phyloP scores from a whole-genome alignment of 1,140 invertebrate genomes.

The Thaumatotibia leucotreta region DNA sequence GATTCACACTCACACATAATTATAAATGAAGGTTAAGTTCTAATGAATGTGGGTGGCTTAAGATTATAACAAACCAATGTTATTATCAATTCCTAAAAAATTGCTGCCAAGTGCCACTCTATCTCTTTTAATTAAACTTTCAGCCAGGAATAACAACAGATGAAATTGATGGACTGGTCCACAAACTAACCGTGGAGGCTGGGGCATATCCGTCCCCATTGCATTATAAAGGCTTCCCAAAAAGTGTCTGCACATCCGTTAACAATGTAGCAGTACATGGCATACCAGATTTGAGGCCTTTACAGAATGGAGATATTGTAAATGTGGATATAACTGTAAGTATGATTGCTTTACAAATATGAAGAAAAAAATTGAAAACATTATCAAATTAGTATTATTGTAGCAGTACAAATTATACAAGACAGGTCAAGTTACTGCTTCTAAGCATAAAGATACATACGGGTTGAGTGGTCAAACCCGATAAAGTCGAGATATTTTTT shows the following conservation, averaged over 20 bases:
- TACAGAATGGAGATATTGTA: constrained; percentile 92
- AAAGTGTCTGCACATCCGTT: constrained; percentile 96
- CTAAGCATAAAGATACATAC: no score
- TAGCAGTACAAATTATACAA: no score
- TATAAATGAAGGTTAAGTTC: neutral
- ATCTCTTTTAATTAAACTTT: constrained; percentile 30
- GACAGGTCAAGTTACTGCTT: no score
- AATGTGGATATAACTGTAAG: constrained; percentile 95
- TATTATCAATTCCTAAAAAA: no score
- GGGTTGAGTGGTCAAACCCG: no score
- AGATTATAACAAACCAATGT: no score
- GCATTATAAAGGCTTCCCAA: constrained; percentile 91
- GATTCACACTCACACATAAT: neutral
- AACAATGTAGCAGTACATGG: constrained; percentile 97
- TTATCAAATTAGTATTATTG: no score
- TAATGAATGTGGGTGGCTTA: no score
- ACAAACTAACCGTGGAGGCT: constrained; percentile 83
- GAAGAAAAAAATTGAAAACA: neutral
- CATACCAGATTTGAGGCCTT: constrained; percentile 90
- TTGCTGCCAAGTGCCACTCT: no score
- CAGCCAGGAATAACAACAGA: constrained; percentile 93
- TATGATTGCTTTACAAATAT: neutral
- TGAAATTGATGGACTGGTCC: constrained; percentile 87
- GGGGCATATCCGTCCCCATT: constrained; percentile 94
- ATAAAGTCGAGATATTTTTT: no score